phyloP scores from a whole-genome alignment of 2,797 vertebrate genomes.

The Iguana delicatissima region DNA sequence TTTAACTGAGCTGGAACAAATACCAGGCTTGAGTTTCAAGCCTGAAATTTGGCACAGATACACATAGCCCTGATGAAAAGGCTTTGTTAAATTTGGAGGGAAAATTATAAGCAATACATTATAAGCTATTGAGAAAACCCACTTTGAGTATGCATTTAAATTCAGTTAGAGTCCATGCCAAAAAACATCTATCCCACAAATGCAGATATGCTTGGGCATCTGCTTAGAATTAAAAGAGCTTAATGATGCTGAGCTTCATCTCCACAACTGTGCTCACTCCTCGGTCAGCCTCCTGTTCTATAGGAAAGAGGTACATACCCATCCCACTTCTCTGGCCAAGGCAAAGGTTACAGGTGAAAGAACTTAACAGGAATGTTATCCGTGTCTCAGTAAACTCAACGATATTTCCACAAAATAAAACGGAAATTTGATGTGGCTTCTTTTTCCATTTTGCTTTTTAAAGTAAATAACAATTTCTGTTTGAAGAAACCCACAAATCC shows the following conservation, averaged over 20 bases:
- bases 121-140: conserved; percentile 46
- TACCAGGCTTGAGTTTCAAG: conserved; percentile 24
- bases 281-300: neutral
- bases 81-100: conserved; percentile 42
- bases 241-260: conserved; percentile 24
- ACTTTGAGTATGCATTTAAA: conserved; percentile 45
- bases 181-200: conserved; percentile 28
- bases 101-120: conserved; percentile 39
- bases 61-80: conserved; percentile 31
- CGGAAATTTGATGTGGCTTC: neutral
- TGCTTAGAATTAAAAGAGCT: conserved; percentile 35
- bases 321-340: neutral
- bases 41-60: conserved; percentile 30
- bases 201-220: conserved; percentile 31
- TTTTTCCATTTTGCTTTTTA: neutral
- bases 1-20: conserved; percentile 36
- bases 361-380: neutral
- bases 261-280: neutral
- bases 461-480: neutral
- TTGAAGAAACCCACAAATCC: neutral
- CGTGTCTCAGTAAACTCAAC: neutral
- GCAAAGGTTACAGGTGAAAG: neutral
- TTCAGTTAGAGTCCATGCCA: conserved; percentile 35
- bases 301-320: neutral
- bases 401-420: neutral